Conservation (phyloP, 2,797 vertebrate genomes). For the Microctenopoma stevenorrisi region DNA sequence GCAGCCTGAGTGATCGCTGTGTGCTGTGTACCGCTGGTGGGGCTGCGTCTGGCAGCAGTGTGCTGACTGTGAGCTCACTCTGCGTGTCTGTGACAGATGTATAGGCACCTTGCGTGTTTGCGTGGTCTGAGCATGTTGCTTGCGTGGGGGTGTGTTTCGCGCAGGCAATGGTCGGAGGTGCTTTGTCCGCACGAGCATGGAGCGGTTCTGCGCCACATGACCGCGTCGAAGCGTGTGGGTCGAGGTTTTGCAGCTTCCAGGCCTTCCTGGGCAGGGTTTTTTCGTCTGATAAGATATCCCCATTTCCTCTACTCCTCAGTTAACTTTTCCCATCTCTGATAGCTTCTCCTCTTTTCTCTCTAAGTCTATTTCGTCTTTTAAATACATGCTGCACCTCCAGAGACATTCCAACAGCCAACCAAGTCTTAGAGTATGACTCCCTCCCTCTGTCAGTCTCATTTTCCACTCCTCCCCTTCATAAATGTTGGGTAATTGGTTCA, state of each 20-base stretch:
- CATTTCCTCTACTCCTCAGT: slow-evolving; percentile 74
- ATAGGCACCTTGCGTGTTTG: slow-evolving; percentile 56
- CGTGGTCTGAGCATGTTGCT: slow-evolving; percentile 54
- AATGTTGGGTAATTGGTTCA: slow-evolving; percentile 50
- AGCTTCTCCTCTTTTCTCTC: slow-evolving; percentile 63
- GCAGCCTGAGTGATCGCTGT: slow-evolving; percentile 78
- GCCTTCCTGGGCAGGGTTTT: slow-evolving; percentile 68
- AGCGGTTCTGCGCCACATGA: slow-evolving; percentile 40
- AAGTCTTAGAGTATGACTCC: slow-evolving; percentile 68
- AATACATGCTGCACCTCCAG: slow-evolving; percentile 74
- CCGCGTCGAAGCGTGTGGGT: slow-evolving; percentile 54
- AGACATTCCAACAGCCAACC: slow-evolving; percentile 83
- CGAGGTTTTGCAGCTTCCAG: slow-evolving; percentile 57
- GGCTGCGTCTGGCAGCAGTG: slow-evolving; percentile 50
- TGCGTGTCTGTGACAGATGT: slow-evolving; percentile 51
- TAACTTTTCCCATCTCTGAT: slow-evolving; percentile 69
- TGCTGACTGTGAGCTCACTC: slow-evolving; percentile 47
- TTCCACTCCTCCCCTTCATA: slow-evolving; percentile 71
- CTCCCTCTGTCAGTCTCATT: slow-evolving; percentile 71
- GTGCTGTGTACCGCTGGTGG: slow-evolving; percentile 62
- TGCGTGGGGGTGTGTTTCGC: slow-evolving; percentile 61
- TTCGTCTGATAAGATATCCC: slow-evolving; percentile 79
- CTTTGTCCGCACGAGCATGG: slow-evolving; percentile 54
- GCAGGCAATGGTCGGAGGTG: slow-evolving; percentile 67
- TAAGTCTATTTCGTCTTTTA: slow-evolving; percentile 77